Conservation (phyloP, 2,888 invertebrate genomes). For the Nomada ferruginata region DNA sequence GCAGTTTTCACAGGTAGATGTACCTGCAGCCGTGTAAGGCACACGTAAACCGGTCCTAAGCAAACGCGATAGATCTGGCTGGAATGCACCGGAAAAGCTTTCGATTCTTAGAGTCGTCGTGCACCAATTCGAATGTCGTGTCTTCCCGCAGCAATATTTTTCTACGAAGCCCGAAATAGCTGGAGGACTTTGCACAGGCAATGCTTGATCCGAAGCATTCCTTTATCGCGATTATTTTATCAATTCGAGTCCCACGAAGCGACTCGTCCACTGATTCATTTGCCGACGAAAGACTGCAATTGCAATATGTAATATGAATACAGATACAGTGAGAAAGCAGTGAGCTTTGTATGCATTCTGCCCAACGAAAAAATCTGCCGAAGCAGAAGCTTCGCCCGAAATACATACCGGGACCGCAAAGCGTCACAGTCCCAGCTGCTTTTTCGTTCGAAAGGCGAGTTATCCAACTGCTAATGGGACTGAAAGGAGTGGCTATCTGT, state of each 20-base stretch:
- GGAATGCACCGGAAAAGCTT: slow-evolving; percentile 46
- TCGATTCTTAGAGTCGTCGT: slow-evolving; percentile 4
- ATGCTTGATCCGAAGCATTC: slow-evolving; percentile 1
- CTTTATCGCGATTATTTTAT: slow-evolving; percentile 9
- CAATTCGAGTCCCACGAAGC: neutral
- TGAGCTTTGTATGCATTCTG: slow-evolving; percentile 17
- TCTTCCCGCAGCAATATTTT: neutral
- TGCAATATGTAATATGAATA: neutral
- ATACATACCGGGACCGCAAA: slow-evolving; percentile 10
- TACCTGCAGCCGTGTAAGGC: slow-evolving; percentile 39
- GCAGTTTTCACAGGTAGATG: slow-evolving; percentile 29
- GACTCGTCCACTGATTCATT: neutral
- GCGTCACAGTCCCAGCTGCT: slow-evolving; percentile 6
- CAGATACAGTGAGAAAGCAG: slow-evolving; percentile 4
- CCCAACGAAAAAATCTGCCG: slow-evolving; percentile 34
- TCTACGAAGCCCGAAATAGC: neutral
- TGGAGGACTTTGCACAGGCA: too few relatives aligned
- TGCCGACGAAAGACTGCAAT: neutral
- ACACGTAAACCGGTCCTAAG: slow-evolving; percentile 54
- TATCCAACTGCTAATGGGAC: slow-evolving; percentile 46
- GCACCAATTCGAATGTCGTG: neutral
- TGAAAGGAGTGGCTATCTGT: slow-evolving; percentile 3
- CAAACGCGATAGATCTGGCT: slow-evolving; percentile 31
- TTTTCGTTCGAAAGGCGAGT: slow-evolving; percentile 11
- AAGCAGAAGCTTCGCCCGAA: neutral